Base-by-base conservation (phyloP, 1,140 invertebrate species). In the Nomia melanderi region DNA sequence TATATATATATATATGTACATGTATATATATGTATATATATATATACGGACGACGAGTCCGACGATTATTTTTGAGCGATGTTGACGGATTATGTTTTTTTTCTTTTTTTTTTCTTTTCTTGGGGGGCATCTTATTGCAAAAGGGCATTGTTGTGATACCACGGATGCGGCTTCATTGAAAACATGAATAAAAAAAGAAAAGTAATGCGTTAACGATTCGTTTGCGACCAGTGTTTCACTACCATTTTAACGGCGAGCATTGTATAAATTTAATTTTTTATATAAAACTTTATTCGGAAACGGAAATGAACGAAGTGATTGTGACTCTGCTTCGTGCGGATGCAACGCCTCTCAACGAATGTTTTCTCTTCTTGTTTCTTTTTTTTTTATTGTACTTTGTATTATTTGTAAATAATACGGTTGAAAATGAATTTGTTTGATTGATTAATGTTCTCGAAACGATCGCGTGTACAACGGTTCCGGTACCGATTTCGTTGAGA, bases 101-200 rank as follows among this genome's bases (percentile, higher is more conserved):
- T 44, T 67, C 81, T 50, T 50, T 50, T 44, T n/a, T n/a, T n/a
- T n/a, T n/a, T n/a, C n/a, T 50, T 50, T n/a, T 50, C 47, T 50
- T 77, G 83, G 80, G 77, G 83, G 77, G 79, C 83, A 89, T 89
- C 78, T 86, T 84, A 77, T 81, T 89, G 80, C 82, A 86, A 44
- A 44, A 86, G 86, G 85, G 86, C 88, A 88, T 88, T 89, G 88
- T 88, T 89, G 86, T 89, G 88, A 89, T 89, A 89, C 81, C 87
- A 88, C 87, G 88, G 81, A 86, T 86, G 86, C 88, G 88, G 88
- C 87, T 89, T 89, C 84, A 89, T 88, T 88, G 84, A 86, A 44
- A 88, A 86, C 81, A 87, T 82, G 53, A 87, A 88, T 85, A 87
- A 89, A 87, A 80, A n/a, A 44, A 44, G 14, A 44, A 44, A 82